These are phyloP conservation scores for Labeo calbasu DNA, from an alignment of 2,797 vertebrate genomes.

Conservation along the genomic window DNA sequence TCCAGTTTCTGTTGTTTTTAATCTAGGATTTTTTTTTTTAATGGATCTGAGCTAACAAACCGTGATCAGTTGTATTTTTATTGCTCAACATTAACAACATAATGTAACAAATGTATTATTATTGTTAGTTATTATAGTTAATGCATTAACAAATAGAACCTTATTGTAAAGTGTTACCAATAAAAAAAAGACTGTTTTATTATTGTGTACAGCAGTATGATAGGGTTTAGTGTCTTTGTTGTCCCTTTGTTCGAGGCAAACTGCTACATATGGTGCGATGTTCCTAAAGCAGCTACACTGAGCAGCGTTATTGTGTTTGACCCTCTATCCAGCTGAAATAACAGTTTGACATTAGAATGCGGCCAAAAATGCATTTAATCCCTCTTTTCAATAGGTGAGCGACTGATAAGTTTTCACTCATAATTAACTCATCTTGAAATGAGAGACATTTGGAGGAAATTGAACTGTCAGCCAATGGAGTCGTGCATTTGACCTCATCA, in stretches of 20 bases:
- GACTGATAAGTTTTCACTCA: conserved; percentile 99
- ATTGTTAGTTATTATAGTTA: neutral
- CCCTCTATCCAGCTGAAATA: conserved; percentile 85
- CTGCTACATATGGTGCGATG: conserved; percentile 49
- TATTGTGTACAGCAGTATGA: neutral
- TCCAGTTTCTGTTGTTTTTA: no score
- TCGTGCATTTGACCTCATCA: conserved; percentile 99
- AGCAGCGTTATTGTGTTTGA: conserved; percentile 82
- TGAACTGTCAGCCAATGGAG: conserved; percentile 99
- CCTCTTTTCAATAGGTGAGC: conserved; percentile 86
- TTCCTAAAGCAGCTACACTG: conserved; percentile 74
- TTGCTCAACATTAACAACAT: no score
- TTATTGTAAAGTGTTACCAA: neutral
- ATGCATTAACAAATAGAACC: neutral
- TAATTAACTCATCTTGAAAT: conserved; percentile 99
- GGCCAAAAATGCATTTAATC: conserved; percentile 85
- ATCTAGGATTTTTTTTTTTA: neutral
- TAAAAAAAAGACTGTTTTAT: neutral
- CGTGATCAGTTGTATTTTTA: neutral
- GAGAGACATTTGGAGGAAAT: conserved; percentile 99
- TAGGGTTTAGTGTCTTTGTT: neutral
- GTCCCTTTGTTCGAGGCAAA: neutral
- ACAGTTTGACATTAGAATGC: conserved; percentile 99
- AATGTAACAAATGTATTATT: neutral
- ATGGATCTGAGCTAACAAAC: neutral